Evolutionary conservation across 2,797 vertebrate genomes (phyloP).

Genomic region (Oreortyx pictus): DNA sequence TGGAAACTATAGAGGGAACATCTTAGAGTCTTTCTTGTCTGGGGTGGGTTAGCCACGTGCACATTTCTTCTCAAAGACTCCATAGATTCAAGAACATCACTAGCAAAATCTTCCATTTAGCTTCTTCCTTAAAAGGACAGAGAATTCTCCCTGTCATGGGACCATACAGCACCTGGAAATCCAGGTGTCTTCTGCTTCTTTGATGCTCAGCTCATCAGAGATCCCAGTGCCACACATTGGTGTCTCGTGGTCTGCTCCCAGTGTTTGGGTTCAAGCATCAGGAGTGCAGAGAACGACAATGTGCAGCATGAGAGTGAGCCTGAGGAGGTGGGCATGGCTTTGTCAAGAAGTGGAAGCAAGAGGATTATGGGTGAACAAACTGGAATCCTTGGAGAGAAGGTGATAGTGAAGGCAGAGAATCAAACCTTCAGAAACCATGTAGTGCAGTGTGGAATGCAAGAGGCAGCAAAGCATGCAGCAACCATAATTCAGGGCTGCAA

Average conservation of each 20-base stretch:
- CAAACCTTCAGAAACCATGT: neutral
- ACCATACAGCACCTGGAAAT: neutral
- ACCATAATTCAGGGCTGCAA: neutral
- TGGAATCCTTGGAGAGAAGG: neutral
- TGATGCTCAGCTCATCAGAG: neutral
- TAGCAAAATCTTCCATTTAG: neutral
- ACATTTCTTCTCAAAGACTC: neutral
- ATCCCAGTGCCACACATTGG: neutral
- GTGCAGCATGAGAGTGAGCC: neutral
- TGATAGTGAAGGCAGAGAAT: neutral
- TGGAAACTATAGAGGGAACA: neutral
- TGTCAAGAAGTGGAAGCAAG: neutral
- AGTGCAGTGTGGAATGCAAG: fast-evolving
- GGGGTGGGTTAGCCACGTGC: neutral
- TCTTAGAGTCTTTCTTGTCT: neutral
- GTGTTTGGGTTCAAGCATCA: neutral
- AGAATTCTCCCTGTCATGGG: neutral
- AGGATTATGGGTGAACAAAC: neutral
- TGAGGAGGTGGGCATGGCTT: neutral
- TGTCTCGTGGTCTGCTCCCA: neutral
- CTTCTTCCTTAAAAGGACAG: neutral
- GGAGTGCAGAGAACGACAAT: neutral
- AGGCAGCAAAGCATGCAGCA: neutral
- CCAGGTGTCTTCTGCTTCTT: neutral
- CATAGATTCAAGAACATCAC: neutral